Evolutionary conservation across 1,140 invertebrate species (phyloP).

Genomic region (Formica exsecta): DNA sequence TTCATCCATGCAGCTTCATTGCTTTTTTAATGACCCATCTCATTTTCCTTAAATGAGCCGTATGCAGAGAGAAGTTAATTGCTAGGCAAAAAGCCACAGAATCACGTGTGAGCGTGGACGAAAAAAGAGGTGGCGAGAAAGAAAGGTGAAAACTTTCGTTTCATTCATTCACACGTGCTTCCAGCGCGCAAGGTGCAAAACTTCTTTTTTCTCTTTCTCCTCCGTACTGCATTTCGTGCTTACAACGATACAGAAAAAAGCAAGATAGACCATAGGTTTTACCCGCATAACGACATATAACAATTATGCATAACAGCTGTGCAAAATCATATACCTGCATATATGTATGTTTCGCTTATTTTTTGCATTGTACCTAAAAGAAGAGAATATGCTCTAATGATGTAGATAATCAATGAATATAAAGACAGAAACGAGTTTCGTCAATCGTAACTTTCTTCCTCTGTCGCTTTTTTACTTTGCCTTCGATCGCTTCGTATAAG

Average conservation of each 20-base stretch:
- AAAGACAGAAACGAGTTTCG: background rate
- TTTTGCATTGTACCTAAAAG: background rate
- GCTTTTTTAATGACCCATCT: background rate
- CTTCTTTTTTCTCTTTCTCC: background rate
- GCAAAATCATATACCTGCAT: slow-evolving; percentile 18
- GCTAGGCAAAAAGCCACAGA: background rate
- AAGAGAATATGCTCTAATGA: background rate
- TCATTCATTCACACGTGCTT: slow-evolving; percentile 50
- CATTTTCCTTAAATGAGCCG: background rate
- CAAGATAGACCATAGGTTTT: slow-evolving; percentile 27
- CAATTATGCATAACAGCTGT: slow-evolving; percentile 1
- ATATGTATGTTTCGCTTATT: slow-evolving; percentile 8
- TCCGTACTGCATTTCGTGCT: background rate
- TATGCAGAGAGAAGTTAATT: slow-evolving; percentile 1
- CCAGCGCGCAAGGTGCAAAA: slow-evolving; percentile 10
- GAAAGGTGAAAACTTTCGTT: slow-evolving; percentile 49
- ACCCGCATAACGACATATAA: slow-evolving; percentile 33
- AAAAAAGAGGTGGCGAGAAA: slow-evolving; percentile 22
- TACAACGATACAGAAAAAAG: background rate
- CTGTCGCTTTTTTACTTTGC: background rate
- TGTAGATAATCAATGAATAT: background rate
- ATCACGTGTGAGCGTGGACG: background rate
- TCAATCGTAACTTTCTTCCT: background rate
- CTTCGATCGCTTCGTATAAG: background rate
- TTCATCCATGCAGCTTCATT: slow-evolving; percentile 6